Percentiles rank a stretch among this genome's conserved stretches.
Evolutionary conservation across 2,888 invertebrate genomes (phyloP).

Genomic region (Vesta saturnalis): DNA sequence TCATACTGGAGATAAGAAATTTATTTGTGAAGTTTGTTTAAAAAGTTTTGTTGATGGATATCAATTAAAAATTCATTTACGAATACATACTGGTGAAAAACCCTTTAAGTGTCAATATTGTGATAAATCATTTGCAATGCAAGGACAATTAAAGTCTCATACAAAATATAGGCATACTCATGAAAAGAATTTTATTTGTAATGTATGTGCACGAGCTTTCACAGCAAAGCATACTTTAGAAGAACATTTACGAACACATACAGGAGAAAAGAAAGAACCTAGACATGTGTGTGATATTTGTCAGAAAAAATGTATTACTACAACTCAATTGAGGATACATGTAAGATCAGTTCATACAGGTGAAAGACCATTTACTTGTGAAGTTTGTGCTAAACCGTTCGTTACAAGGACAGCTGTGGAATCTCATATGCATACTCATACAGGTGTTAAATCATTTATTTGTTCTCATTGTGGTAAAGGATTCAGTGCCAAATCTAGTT

Average conservation of each 20-base stretch:
- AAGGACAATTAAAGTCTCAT: constrained; percentile 39
- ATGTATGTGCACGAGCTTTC: constrained; percentile 38
- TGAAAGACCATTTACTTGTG: constrained; percentile 37
- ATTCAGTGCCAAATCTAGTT: constrained; percentile 34
- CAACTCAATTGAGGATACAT: constrained; percentile 38
- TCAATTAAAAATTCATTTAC: constrained; percentile 33
- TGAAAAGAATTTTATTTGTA: constrained; percentile 38
- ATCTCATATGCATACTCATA: constrained; percentile 32
- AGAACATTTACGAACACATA: constrained; percentile 39
- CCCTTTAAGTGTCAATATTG: constrained; percentile 36
- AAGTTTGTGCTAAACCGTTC: constrained; percentile 32
- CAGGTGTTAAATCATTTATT: constrained; percentile 33
- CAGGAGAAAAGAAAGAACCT: constrained; percentile 37
- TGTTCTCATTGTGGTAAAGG: constrained; percentile 37
- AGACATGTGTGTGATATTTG: constrained; percentile 33
- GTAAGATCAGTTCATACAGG: constrained; percentile 38
- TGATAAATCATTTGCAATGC: constrained; percentile 37
- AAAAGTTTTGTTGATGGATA: constrained; percentile 36
- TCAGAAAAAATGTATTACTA: constrained; percentile 38
- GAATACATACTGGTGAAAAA: constrained; percentile 39
- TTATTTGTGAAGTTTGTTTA: constrained; percentile 28
- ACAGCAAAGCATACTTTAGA: constrained; percentile 40
- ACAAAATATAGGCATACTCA: constrained; percentile 39
- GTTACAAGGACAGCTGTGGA: constrained; percentile 35
- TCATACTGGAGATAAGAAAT: constrained; percentile 35